Evolutionary conservation across 2,797 vertebrate genomes (phyloP).

Genomic region (Erpetoichthys calabaricus): DNA sequence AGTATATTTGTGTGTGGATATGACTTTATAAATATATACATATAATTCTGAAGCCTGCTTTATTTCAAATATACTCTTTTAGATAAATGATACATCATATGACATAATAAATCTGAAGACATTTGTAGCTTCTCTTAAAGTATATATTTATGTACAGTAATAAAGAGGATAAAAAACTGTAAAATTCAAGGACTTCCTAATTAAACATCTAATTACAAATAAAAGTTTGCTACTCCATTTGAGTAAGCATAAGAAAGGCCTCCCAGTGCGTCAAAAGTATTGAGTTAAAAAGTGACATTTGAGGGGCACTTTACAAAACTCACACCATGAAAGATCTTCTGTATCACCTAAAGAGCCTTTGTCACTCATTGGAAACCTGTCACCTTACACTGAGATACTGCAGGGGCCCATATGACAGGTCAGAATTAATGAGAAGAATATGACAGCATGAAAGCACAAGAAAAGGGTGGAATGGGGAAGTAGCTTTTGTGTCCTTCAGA

Average conservation of each 20-base stretch:
- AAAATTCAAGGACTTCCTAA: too few relatives aligned
- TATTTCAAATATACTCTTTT: too few relatives aligned
- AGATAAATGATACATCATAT: too few relatives aligned
- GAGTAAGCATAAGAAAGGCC: constrained; percentile 2
- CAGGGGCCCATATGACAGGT: constrained; percentile 39
- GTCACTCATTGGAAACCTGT: constrained; percentile 40
- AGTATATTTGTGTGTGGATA: too few relatives aligned
- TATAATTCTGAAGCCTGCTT: too few relatives aligned
- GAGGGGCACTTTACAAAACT: constrained; percentile 50
- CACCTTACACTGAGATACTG: constrained; percentile 41
- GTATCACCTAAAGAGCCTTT: constrained; percentile 52
- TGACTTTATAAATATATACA: too few relatives aligned
- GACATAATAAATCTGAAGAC: too few relatives aligned
- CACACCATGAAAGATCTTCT: constrained; percentile 46
- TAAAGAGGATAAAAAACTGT: too few relatives aligned
- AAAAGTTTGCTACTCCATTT: neutral
- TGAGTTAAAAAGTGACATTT: constrained; percentile 56
- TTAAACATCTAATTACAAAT: too few relatives aligned
- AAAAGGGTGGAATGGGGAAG: constrained; percentile 31
- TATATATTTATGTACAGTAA: too few relatives aligned
- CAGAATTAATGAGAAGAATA: constrained; percentile 56
- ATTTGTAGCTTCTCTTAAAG: too few relatives aligned
- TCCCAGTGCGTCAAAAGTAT: constrained; percentile 4
- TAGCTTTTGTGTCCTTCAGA: constrained; percentile 36
- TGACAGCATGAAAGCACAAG: constrained; percentile 30